Evolutionary conservation across 2,888 invertebrate species (phyloP), one percentile per base, ranked within the genome.

Genomic region (Meloe dianella): DNA sequence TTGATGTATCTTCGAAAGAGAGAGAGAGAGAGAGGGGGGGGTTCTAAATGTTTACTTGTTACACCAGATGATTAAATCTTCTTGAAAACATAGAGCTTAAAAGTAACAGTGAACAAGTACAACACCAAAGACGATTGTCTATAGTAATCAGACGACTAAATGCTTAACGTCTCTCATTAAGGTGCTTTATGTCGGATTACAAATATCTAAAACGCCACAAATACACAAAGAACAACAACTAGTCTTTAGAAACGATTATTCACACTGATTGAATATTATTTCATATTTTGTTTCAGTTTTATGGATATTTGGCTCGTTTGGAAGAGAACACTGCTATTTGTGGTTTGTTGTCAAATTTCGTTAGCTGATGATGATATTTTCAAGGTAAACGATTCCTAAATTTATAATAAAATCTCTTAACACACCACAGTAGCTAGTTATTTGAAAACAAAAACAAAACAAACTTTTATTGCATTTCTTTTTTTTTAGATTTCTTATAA

Each of bases 291-390:
- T 81, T 80, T 61, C 78, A 81, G 81, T 76, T 80, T 79, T 81
- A 81, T 81, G 81, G 78, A 66, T 77, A 71, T 77, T 74, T 76
- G 77, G 70, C 74, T 73, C 72, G 71, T 74, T 64, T 71, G 77
- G 65, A 75, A 74, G 61, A 75, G 78, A 72, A 69, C 76, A 68
- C 71, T 77, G 71, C 69, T 80, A 65, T 73, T 80, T 54, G 68
- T 78, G 66, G 67, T 77, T 66, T 66, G 79, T 68, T 76, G 75
- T 73, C 74, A 76, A 71, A 71, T 78, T 68, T 71, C 76, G 35
- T 67, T 70, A 41, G 73, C 72, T 65, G 71, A 71, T 65, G 73
- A 78, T 71, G 79, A 81, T 72, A 73, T 80, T 72, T 73, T 79
- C 24, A 78, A 80, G 75, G 82, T 82, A 74, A 41, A 38, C 9